These are phyloP conservation scores for Pomacea maculata DNA, from an alignment of 1,140 invertebrate species.

Conservation along the genomic window DNA sequence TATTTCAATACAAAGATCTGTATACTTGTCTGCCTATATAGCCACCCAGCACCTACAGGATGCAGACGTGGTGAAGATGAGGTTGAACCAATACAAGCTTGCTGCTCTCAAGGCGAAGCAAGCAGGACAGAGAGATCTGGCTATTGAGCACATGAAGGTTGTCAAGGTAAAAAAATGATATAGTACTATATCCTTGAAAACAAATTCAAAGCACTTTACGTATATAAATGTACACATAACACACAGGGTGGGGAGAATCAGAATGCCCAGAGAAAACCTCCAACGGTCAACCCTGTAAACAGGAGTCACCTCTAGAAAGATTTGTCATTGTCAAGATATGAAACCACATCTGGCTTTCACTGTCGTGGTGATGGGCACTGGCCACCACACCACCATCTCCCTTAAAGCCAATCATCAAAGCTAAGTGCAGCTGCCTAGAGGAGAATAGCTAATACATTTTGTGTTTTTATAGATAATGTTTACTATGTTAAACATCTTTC, in stretches of 20 bases:
- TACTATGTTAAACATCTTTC: neutral
- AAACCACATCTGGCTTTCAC: neutral
- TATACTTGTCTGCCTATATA: neutral
- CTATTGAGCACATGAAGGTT: slow-evolving; percentile 80
- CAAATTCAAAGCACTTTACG: neutral
- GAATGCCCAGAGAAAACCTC: neutral
- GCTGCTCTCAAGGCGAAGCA: slow-evolving; percentile 84
- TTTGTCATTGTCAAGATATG: neutral
- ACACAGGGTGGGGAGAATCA: neutral
- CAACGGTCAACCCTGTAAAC: neutral
- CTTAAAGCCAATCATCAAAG: too few species aligned
- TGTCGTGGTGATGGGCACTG: too few species aligned
- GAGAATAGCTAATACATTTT: too few species aligned
- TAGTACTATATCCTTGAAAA: too few species aligned
- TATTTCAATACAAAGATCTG: neutral
- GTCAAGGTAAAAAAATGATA: slow-evolving; percentile 70
- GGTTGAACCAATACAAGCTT: slow-evolving; percentile 82
- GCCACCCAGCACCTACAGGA: slow-evolving; percentile 11
- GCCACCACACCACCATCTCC: too few species aligned
- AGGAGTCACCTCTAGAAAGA: neutral
- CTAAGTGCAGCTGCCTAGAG: too few species aligned
- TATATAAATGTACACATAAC: neutral
- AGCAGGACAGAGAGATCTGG: slow-evolving; percentile 76
- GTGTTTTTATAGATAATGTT: neutral
- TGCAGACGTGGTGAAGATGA: slow-evolving; percentile 35